Conservation (phyloP, 1,140 invertebrate species). For the Hycleus phaleratus region DNA sequence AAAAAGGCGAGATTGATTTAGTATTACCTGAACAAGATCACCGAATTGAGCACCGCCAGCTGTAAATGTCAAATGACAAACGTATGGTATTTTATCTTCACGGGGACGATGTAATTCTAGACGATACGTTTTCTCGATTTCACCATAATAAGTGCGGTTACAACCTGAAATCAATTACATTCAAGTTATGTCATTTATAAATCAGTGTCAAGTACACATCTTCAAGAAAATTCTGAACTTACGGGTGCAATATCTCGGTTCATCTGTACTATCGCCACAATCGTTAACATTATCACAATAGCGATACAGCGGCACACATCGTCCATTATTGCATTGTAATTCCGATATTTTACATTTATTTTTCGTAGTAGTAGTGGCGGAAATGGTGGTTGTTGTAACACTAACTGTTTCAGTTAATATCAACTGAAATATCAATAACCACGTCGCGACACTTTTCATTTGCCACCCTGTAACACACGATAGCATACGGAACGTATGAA, state of each 20-base stretch:
- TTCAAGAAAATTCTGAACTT: slow-evolving; percentile 45
- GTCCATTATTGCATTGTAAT: slow-evolving; percentile 69
- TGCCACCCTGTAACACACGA: neutral
- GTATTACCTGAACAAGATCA: slow-evolving; percentile 71
- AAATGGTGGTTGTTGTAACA: slow-evolving; percentile 1
- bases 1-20: too few relatives aligned
- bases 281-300: slow-evolving; percentile 79
- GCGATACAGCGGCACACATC: slow-evolving; percentile 70
- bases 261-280: slow-evolving; percentile 77
- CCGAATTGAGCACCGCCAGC: slow-evolving; percentile 74
- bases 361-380: slow-evolving; percentile 15
- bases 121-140: slow-evolving; percentile 73
- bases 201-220: neutral
- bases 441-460: slow-evolving; percentile 6
- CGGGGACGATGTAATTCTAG: slow-evolving; percentile 72
- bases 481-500: neutral
- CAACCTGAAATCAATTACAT: slow-evolving; percentile 55
- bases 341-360: slow-evolving; percentile 64
- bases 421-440: neutral
- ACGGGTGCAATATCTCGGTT: slow-evolving; percentile 80
- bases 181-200: neutral
- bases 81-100: slow-evolving; percentile 73
- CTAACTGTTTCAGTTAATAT: neutral
- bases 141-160: slow-evolving; percentile 79
- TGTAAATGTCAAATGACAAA: slow-evolving; percentile 78